Percentiles rank a stretch among this genome's conserved stretches.
phyloP scores from a whole-genome alignment of 1,140 invertebrate species.

The Drosophila kepulauana region DNA sequence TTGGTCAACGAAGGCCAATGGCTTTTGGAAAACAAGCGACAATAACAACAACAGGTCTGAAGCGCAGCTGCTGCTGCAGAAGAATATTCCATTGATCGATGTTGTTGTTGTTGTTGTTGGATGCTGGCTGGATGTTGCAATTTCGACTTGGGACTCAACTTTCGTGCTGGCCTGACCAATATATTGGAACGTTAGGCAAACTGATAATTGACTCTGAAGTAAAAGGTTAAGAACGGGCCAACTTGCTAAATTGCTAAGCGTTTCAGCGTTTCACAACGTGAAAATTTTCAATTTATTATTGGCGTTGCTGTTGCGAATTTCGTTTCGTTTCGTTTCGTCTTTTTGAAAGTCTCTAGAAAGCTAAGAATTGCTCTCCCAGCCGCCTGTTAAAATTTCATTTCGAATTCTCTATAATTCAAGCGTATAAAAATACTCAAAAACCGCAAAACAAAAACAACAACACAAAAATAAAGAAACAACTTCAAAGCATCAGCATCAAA shows the following conservation, averaged over 20 bases:
- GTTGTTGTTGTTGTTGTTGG: neutral
- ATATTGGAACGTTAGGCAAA: conserved; percentile 31
- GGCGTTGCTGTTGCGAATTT: conserved; percentile 14
- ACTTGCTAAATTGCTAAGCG: conserved; percentile 22
- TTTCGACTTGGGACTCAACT: neutral
- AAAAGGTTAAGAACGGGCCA: conserved; percentile 36
- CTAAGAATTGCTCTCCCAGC: conserved; percentile 1
- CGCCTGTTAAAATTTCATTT: conserved; percentile 36
- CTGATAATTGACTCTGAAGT: conserved; percentile 32
- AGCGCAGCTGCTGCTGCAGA: neutral
- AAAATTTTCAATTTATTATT: conserved; percentile 38
- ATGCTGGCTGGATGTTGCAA: neutral
- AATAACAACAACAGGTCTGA: conserved; percentile 45
- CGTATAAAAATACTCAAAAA: conserved; percentile 14
- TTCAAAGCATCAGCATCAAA: conserved; percentile 42
- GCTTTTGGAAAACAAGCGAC: conserved; percentile 42
- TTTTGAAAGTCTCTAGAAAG: conserved; percentile 46
- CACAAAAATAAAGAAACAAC: conserved; percentile 17
- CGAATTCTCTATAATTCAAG: conserved; percentile 38
- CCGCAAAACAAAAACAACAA: neutral
- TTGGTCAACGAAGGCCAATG: conserved; percentile 73
- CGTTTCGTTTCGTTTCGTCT: neutral
- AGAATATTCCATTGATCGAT: conserved; percentile 26
- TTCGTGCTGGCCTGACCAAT: conserved; percentile 12
- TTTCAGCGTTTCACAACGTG: conserved; percentile 35